Conservation (phyloP, 1,140 invertebrate species). For the Babylonia areolata region DNA sequence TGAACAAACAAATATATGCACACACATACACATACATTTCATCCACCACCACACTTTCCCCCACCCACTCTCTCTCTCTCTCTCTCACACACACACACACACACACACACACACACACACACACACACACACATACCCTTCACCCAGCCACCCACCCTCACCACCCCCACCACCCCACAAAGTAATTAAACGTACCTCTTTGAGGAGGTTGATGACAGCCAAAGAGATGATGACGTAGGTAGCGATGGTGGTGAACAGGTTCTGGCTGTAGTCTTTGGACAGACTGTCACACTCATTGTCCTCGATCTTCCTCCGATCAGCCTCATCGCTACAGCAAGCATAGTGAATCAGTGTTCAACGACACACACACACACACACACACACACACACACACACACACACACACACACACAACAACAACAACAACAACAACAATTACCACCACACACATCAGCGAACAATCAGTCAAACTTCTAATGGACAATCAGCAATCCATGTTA, state of each 20-base stretch:
- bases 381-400: background rate
- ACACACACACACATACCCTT: constrained; percentile 1
- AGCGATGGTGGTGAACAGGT: constrained; percentile 66
- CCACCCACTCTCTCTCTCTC: background rate
- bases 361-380: no score
- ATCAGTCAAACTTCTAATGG: no score
- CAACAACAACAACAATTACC: no score
- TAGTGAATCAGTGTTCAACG: background rate
- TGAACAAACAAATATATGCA: background rate
- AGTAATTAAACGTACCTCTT: constrained; percentile 71
- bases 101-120: background rate
- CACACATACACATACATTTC: background rate
- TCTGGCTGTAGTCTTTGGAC: constrained; percentile 39
- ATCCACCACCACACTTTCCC: background rate
- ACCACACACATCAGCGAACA: no score
- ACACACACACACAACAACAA: no score
- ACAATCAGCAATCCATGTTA: no score
- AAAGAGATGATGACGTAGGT: constrained; percentile 75
- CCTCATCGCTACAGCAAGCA: background rate
- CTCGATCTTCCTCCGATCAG: constrained; percentile 17
- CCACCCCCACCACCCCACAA: background rate
- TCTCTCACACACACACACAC: background rate
- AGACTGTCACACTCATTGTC: constrained; percentile 39
- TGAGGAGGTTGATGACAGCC: constrained; percentile 74
- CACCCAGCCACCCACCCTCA: background rate